Evolutionary conservation across 2,113 vertebrate species (phyloP).

Genomic region (Xerus inauris): DNA sequence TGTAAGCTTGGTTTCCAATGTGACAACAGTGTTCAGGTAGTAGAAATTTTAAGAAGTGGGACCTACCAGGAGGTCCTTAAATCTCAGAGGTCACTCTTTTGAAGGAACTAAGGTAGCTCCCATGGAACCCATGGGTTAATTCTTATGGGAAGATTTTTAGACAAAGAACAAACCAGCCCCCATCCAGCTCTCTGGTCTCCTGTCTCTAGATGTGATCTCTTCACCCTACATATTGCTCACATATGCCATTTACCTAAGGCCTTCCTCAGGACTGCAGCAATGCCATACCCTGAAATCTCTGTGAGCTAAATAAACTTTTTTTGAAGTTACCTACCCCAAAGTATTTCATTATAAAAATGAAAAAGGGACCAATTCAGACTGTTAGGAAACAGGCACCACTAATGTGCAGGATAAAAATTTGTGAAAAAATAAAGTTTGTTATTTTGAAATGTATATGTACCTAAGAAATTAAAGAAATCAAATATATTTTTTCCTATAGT

Average conservation of each 20-base stretch:
- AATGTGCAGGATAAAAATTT: background rate
- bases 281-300: too few species aligned
- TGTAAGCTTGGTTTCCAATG: background rate
- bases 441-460: background rate
- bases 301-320: background rate
- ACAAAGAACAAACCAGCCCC: background rate
- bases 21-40: background rate
- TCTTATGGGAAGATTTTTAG: too few species aligned
- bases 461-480: background rate
- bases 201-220: background rate
- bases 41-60: background rate
- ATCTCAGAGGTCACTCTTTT: background rate
- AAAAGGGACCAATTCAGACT: background rate
- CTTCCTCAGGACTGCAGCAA: background rate
- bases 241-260: too few species aligned
- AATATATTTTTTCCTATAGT: background rate
- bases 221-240: too few species aligned
- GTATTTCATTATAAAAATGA: background rate
- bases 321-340: background rate
- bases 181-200: background rate
- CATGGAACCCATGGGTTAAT: background rate
- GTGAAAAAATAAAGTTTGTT: background rate
- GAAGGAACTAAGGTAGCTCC: background rate
- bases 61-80: fast-evolving
- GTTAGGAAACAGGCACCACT: background rate